Base-by-base conservation (phyloP, 2,888 invertebrate species). In the Hyles lineata region DNA sequence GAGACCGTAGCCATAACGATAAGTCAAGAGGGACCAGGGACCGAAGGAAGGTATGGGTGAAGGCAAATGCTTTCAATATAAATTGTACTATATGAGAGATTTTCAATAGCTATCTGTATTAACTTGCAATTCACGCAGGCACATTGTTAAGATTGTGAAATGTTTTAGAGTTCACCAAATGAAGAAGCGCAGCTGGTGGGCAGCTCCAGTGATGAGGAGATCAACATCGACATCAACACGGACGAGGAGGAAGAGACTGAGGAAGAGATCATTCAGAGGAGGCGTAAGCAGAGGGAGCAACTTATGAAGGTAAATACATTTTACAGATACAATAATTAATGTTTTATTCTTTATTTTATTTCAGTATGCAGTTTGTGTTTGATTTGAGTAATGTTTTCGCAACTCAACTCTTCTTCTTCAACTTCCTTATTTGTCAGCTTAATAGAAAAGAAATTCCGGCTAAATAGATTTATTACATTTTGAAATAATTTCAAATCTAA, bases 191-290 rank as follows among this genome's bases (percentile, higher is more conserved):
- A 97, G 80, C 88, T 95, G 75, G 96, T 96, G 7, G 96, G 96
- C 1, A 96, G 96, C 81, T 96, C 96, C 4, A 96, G 96, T 77
- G 97, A 96, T 77, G 97, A 96, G 76, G 97, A 97, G 76, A 94
- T 96, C 5, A 96, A 97, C 84, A 95, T 97, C 74, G 96, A 97
- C 81, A 96, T 98, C 72, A 96, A 97, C 83, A 96, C 98, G 23
- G 96, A 96, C 67, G 96, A 97, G 75, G 98, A 98, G 75, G 98
- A 98, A 78, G 98, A 98, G 88, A 98, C 98, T 82, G 99, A 99
- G 85, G 98, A 99, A 87, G 97, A 97, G 80, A 98, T 99, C 80
- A 99, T 99, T 87, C 98, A 98, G 87, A 96, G 96, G 85, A 95
- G 98, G 79, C 95, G 99, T 76, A 97, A 97, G 85, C 97, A 98